These are phyloP conservation scores for Takifugu rubripes DNA, from an alignment of 2,797 vertebrate species.

Conservation along the genomic window DNA sequence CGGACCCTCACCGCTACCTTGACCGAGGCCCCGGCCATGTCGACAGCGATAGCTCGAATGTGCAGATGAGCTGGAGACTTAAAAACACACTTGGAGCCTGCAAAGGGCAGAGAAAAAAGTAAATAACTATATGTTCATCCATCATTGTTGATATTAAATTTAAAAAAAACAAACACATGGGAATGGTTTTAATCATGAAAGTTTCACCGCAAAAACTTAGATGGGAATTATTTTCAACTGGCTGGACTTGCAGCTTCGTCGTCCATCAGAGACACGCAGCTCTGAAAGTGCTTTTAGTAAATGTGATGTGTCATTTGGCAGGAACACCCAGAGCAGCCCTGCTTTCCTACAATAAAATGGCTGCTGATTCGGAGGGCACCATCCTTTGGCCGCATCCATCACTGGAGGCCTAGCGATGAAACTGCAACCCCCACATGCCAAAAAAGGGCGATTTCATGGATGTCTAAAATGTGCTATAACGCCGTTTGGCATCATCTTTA, in stretches of 20 bases:
- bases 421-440: conserved; percentile 1
- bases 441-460: conserved; percentile 1
- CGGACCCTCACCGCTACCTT: conserved; percentile 97
- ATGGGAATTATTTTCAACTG: conserved; percentile 11
- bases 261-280: conserved; percentile 6
- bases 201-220: background rate
- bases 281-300: conserved; percentile 23
- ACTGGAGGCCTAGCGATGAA: conserved; percentile 37
- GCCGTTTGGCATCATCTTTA: background rate
- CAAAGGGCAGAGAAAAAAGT: conserved; percentile 19
- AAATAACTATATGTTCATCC: background rate
- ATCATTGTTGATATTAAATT: background rate
- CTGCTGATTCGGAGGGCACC: conserved; percentile 51
- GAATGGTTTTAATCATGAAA: background rate
- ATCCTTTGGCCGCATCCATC: conserved; percentile 24
- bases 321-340: conserved; percentile 29
- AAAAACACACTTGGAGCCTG: conserved; percentile 63
- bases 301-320: conserved; percentile 38
- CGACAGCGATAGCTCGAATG: conserved; percentile 27
- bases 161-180: background rate
- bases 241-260: conserved; percentile 4
- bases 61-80: conserved; percentile 44
- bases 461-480: background rate
- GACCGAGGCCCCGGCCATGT: conserved; percentile 92
- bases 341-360: conserved; percentile 63